These are phyloP conservation scores for Tigriopus japonicus DNA, from an alignment of 1,140 invertebrate genomes.

Conservation along the genomic window DNA sequence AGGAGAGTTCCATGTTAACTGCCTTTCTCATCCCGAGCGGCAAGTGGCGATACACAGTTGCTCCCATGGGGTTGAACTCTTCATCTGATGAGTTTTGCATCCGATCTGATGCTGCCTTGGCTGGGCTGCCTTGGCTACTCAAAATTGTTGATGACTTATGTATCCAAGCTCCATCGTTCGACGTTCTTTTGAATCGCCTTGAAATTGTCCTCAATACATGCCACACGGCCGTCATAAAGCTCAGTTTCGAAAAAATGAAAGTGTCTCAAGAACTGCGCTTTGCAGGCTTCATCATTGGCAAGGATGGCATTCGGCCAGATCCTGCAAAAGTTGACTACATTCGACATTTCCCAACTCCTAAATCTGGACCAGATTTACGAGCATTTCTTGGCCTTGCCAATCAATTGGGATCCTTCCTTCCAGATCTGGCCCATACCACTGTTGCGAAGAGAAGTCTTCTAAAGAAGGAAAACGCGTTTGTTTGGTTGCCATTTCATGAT, in stretches of 20 bases:
- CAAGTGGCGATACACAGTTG: background rate
- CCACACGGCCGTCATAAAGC: background rate
- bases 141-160: background rate
- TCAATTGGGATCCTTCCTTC: background rate
- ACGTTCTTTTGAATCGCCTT: background rate
- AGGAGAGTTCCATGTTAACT: background rate
- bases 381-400: background rate
- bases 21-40: background rate
- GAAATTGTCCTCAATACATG: background rate
- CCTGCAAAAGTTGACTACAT: constrained; percentile 24
- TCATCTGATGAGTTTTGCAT: background rate
- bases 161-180: background rate
- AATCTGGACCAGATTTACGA: background rate
- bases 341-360: constrained; percentile 15
- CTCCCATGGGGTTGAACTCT: background rate
- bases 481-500: background rate
- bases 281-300: constrained; percentile 23
- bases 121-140: background rate
- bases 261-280: constrained; percentile 20
- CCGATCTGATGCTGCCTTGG: background rate
- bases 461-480: background rate
- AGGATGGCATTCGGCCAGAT: constrained; percentile 23
- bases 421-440: background rate
- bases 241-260: background rate
- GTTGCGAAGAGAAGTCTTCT: background rate